Percentiles rank a stretch among this genome's conserved stretches.
phyloP scores from a whole-genome alignment of 2,888 invertebrate species.

The Chrysomela aeneicollis region DNA sequence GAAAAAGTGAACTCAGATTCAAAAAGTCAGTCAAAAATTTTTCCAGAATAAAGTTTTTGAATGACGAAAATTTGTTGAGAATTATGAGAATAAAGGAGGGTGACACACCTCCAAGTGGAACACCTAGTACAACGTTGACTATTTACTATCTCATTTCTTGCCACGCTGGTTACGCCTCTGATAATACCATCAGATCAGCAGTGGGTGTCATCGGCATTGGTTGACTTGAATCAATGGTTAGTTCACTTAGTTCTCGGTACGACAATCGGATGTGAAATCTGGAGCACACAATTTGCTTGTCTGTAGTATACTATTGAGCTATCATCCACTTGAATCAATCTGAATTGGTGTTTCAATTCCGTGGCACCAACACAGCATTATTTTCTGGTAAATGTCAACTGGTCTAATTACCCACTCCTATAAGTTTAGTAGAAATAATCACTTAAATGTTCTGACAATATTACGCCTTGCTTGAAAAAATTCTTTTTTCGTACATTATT shows the following conservation, averaged over 20 bases:
- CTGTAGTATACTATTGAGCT: slow-evolving; percentile 30
- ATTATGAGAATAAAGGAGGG: too few species aligned
- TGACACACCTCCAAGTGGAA: too few species aligned
- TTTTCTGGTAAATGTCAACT: slow-evolving; percentile 16
- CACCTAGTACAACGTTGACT: background rate
- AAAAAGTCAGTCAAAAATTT: too few species aligned
- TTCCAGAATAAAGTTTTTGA: too few species aligned
- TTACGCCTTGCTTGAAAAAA: too few species aligned
- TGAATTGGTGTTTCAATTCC: slow-evolving; percentile 26
- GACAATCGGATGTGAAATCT: slow-evolving; percentile 31
- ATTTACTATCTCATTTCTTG: background rate
- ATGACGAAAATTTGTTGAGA: too few species aligned
- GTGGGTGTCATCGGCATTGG: slow-evolving; percentile 4
- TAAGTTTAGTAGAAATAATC: too few species aligned
- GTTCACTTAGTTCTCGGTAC: background rate
- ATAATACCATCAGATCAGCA: background rate
- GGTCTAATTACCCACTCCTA: background rate
- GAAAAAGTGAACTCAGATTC: too few species aligned
- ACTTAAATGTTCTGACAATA: too few species aligned
- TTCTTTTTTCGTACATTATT: too few species aligned
- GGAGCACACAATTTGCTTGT: slow-evolving; percentile 22
- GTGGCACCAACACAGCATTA: slow-evolving; percentile 27
- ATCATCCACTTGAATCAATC: slow-evolving; percentile 34
- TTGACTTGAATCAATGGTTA: background rate
- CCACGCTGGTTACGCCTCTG: background rate